These are phyloP conservation scores for Spatulosminthurus flaviceps DNA, from an alignment of 2,888 invertebrate genomes.

Conservation along the genomic window DNA sequence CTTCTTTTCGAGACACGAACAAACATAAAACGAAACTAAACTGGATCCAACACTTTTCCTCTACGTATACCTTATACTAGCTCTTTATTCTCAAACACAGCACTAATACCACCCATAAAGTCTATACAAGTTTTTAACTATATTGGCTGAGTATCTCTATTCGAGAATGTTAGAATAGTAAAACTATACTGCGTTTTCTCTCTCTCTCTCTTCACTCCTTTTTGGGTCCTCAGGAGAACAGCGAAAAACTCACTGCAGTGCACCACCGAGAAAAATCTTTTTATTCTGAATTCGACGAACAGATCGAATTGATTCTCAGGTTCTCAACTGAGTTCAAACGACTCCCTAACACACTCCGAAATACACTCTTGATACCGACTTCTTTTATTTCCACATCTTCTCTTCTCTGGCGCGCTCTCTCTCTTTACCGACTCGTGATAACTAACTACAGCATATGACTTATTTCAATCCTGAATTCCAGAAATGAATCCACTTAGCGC, in stretches of 20 bases:
- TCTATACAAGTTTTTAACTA: not conserved
- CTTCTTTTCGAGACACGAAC: conserved; percentile 28
- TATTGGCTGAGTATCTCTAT: not conserved
- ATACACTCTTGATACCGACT: not conserved
- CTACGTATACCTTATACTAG: conserved; percentile 6
- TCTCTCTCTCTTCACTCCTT: not conserved
- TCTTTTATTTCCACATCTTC: not conserved
- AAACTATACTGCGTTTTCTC: not conserved
- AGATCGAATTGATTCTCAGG: conserved; percentile 35
- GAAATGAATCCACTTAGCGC: no score
- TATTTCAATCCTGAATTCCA: no score
- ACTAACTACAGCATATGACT: no score
- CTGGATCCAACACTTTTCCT: not conserved
- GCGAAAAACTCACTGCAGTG: conserved; percentile 37
- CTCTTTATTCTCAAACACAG: conserved; percentile 6
- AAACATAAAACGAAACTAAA: conserved; percentile 27
- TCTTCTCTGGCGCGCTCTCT: not conserved
- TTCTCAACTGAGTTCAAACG: conserved; percentile 31
- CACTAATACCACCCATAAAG: conserved; percentile 16
- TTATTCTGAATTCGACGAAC: conserved; percentile 33
- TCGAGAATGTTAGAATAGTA: not conserved
- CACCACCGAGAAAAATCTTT: conserved; percentile 31
- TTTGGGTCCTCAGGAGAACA: conserved; percentile 20
- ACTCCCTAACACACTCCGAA: conserved; percentile 24
- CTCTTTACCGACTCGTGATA: no score